Conservation (phyloP, 2,797 vertebrate species). For the Cetoscarus ocellatus region DNA sequence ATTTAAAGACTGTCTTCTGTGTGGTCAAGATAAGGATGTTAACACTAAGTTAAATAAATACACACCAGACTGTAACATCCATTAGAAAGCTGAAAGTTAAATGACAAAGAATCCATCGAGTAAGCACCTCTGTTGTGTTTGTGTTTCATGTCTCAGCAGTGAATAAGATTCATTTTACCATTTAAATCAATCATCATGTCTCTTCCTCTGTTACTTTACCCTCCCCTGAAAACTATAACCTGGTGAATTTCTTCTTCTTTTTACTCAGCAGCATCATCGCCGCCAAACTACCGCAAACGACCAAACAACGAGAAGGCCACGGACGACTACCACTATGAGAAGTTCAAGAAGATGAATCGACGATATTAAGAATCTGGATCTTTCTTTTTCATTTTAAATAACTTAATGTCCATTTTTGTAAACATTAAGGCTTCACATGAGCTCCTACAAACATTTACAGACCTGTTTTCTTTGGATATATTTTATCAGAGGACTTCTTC, state of each 20-base stretch:
- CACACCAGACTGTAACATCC: too few relatives aligned
- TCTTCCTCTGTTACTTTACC: not conserved
- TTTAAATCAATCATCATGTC: too few relatives aligned
- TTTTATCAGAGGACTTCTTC: not conserved
- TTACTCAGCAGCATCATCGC: conserved; percentile 76
- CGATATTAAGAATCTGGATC: conserved; percentile 84
- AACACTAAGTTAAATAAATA: too few relatives aligned
- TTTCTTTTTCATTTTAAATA: not conserved
- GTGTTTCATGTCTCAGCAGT: too few relatives aligned
- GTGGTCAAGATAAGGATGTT: too few relatives aligned
- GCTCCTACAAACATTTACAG: not conserved
- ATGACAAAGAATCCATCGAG: too few relatives aligned
- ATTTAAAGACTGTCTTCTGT: too few relatives aligned
- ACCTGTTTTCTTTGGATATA: not conserved
- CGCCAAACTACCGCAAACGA: conserved; percentile 92
- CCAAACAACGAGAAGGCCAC: conserved; percentile 98
- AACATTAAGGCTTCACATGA: not conserved
- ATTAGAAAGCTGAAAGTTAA: too few relatives aligned
- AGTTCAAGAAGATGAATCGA: conserved; percentile 99
- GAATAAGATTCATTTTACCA: too few relatives aligned
- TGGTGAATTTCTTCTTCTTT: not conserved
- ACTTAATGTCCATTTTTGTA: not conserved
- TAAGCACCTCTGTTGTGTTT: too few relatives aligned
- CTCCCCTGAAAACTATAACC: not conserved
- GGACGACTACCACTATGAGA: conserved; percentile 98